Conservation (phyloP, 2,113 vertebrate genomes). For the Charadrius vociferus region DNA sequence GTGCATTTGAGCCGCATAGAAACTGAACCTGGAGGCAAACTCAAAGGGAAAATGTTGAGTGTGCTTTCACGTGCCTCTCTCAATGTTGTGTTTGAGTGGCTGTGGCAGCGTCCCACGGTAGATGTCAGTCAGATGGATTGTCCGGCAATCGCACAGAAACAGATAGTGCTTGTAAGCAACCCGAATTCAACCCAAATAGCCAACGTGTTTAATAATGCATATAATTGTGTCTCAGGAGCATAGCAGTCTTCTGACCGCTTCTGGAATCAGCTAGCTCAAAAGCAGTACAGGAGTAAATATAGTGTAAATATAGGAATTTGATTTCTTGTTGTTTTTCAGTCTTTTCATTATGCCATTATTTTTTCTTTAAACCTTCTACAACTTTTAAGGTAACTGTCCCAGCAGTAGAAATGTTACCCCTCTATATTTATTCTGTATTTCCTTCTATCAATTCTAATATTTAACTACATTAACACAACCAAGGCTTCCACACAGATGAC, state of each 20-base stretch:
- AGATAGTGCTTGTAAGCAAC: neutral
- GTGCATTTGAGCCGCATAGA: neutral
- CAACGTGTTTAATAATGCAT: neutral
- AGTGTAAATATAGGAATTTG: neutral
- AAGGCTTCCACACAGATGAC: neutral
- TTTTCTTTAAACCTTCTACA: neutral
- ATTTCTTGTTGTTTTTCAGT: neutral
- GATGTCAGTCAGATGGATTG: neutral
- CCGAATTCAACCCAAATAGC: neutral
- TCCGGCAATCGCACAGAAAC: neutral
- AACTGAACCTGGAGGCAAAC: neutral
- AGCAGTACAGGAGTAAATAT: neutral
- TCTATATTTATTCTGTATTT: neutral
- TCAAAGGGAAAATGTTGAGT: neutral
- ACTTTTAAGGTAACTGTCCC: neutral
- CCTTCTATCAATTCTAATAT: neutral
- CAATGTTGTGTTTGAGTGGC: rapidly evolving
- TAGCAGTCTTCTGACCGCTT: neutral
- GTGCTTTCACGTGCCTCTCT: neutral
- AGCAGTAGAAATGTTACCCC: neutral
- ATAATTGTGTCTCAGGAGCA: neutral
- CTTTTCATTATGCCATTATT: neutral
- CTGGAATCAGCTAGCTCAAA: neutral
- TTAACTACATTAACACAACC: neutral
- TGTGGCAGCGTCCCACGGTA: rapidly evolving